These are phyloP conservation scores for Lophotis ruficrista DNA, from an alignment of 2,113 vertebrate species.

Conservation along the genomic window DNA sequence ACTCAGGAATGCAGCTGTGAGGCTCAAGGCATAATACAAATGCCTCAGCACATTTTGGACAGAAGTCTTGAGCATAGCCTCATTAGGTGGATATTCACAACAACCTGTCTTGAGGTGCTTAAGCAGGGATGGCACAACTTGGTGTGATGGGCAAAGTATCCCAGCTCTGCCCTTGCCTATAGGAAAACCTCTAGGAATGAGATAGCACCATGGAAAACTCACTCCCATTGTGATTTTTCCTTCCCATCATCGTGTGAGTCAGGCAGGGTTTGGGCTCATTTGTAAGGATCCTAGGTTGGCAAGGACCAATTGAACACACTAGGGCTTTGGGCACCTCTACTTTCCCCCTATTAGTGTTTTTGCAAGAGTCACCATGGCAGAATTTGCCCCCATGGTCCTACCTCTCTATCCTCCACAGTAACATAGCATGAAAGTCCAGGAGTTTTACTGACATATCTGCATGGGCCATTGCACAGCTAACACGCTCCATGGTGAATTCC, in stretches of 20 bases:
- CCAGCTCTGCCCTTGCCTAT: neutral
- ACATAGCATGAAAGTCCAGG: neutral
- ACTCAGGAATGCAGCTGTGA: fast-evolving
- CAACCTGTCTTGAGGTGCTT: fast-evolving
- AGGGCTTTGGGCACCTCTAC: neutral
- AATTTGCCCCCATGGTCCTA: neutral
- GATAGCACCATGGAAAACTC: neutral
- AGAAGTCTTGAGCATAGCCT: neutral
- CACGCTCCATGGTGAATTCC: neutral
- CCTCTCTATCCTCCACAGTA: neutral
- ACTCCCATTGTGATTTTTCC: neutral
- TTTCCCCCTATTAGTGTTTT: fast-evolving
- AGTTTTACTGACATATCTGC: neutral
- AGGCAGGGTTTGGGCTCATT: neutral
- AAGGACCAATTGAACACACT: neutral
- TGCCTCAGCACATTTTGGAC: neutral
- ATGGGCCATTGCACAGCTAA: neutral
- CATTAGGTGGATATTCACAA: neutral
- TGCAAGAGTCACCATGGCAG: neutral
- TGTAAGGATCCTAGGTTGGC: neutral
- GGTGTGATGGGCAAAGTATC: neutral
- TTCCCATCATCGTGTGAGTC: neutral
- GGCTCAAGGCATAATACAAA: neutral
- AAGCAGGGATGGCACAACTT: neutral
- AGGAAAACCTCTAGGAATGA: neutral